Evolutionary conservation across 2,888 invertebrate species (phyloP).

Genomic region (Hemithea aestivaria): DNA sequence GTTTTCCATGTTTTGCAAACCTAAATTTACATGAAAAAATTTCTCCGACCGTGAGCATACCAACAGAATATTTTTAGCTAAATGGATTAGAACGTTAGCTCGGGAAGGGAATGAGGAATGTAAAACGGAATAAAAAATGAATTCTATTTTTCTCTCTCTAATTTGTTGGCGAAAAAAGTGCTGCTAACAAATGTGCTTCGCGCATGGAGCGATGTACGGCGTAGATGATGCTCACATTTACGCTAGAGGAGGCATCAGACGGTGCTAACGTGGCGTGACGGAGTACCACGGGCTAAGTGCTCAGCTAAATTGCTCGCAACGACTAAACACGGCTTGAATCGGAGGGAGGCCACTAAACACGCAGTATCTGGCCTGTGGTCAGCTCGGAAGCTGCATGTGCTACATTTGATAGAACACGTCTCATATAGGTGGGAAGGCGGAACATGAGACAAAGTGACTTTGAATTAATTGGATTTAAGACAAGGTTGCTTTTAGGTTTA

Average conservation of each 20-base stretch:
- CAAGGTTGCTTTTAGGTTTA: too few relatives aligned
- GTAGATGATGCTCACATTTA: constrained; percentile 29
- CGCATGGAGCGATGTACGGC: constrained; percentile 4
- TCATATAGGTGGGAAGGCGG: too few relatives aligned
- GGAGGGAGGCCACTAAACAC: constrained; percentile 6
- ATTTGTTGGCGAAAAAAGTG: constrained; percentile 14
- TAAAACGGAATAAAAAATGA: constrained; percentile 16
- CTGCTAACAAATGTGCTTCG: constrained; percentile 9
- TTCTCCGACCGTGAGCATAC: constrained; percentile 1
- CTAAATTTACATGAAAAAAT: constrained; percentile 5
- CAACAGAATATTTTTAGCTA: constrained; percentile 11
- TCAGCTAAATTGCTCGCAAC: constrained; percentile 55
- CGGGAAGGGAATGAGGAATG: constrained; percentile 11
- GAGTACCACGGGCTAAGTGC: constrained; percentile 50
- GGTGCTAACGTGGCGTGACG: constrained; percentile 53
- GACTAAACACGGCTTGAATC: constrained; percentile 37
- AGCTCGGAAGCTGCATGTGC: background rate
- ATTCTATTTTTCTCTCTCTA: constrained; percentile 12
- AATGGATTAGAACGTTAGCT: constrained; percentile 14
- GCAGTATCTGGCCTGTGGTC: constrained; percentile 4
- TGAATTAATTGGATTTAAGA: too few relatives aligned
- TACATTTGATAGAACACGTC: too few relatives aligned
- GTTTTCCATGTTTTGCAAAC: too few relatives aligned
- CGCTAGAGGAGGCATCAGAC: constrained; percentile 36
- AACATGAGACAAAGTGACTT: too few relatives aligned